phyloP scores from a whole-genome alignment of 2,888 invertebrate genomes.

The Anarsia innoxiella region DNA sequence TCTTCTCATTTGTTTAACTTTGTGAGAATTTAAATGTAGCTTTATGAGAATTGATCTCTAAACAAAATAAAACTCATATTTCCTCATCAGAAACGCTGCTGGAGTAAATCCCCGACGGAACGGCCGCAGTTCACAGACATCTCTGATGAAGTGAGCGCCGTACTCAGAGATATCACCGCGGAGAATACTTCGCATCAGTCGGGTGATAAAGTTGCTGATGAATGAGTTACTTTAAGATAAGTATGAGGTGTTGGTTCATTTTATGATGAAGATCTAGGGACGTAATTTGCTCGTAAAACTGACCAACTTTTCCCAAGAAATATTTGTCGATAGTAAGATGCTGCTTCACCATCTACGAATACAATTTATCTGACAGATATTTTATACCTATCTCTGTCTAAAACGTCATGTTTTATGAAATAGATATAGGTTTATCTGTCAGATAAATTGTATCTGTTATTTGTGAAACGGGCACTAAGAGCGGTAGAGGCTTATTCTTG shows the following conservation, averaged over 20 bases:
- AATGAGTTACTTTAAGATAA: neutral
- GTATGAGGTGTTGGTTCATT: neutral
- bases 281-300: neutral
- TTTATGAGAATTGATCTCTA: neutral
- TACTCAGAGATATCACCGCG: slow-evolving; percentile 43
- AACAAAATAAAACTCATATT: neutral
- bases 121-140: slow-evolving; percentile 81
- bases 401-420: no score
- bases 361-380: neutral
- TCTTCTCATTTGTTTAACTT: no score
- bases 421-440: no score
- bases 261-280: neutral
- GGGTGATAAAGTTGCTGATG: slow-evolving; percentile 28
- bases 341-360: neutral
- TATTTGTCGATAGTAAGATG: no score
- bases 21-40: neutral
- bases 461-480: no score
- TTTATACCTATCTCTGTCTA: neutral
- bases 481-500: no score
- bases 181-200: slow-evolving; percentile 40
- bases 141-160: slow-evolving; percentile 42
- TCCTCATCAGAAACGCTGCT: slow-evolving; percentile 72
- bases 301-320: no score
- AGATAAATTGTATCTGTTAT: no score
- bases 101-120: slow-evolving; percentile 80